These are phyloP conservation scores for Pangasius krempfi DNA, from an alignment of 2,797 vertebrate species.

Conservation along the genomic window DNA sequence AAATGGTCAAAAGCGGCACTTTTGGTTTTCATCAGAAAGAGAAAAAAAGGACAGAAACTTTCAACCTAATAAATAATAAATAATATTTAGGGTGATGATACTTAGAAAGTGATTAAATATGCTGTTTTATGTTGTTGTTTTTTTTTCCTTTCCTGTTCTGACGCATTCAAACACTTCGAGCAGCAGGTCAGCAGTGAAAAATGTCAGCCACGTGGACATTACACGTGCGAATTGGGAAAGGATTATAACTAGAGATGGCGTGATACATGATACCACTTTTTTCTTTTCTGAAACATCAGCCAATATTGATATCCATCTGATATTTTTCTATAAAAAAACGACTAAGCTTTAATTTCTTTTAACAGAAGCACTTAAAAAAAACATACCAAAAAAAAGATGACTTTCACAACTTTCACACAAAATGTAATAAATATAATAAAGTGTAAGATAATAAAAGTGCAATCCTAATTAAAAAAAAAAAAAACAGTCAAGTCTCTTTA, in stretches of 20 bases:
- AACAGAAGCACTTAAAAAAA: not conserved
- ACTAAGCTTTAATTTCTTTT: not conserved
- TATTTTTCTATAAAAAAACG: not conserved
- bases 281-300: not conserved
- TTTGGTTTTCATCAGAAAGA: not conserved
- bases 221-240: not conserved
- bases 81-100: no score
- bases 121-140: not conserved
- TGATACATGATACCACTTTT: not conserved
- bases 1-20: not conserved
- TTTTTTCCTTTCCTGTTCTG: not conserved
- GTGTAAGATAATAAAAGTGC: not conserved
- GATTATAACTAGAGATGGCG: not conserved
- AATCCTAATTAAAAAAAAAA: not conserved
- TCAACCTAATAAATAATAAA: not conserved
- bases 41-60: not conserved
- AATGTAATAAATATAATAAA: not conserved
- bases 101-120: not conserved
- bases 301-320: not conserved
- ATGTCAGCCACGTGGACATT: not conserved
- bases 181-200: not conserved
- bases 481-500: not conserved
- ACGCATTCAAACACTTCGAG: not conserved
- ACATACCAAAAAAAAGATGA: not conserved
- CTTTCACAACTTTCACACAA: not conserved